Conservation (phyloP, 2,113 vertebrate species). For the Hirundichthys speculiger region DNA sequence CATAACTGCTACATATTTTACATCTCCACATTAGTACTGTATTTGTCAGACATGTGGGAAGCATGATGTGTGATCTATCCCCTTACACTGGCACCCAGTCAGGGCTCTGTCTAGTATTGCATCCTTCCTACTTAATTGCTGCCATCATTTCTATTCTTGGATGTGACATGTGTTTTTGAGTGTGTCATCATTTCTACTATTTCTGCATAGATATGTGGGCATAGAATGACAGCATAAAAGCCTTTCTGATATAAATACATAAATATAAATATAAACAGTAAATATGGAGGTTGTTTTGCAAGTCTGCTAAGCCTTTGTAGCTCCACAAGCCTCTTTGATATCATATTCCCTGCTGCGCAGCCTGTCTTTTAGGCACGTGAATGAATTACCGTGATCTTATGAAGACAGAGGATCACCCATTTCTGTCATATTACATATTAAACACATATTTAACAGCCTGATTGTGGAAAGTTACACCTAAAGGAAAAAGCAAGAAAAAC, state of each 20-base stretch:
- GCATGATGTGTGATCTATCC: background rate
- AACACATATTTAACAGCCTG: too few relatives aligned
- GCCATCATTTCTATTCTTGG: constrained; percentile 32
- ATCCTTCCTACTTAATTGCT: constrained; percentile 19
- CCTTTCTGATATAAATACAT: background rate
- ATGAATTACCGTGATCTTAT: too few relatives aligned
- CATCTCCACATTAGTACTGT: background rate
- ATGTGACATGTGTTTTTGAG: background rate
- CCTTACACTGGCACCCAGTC: constrained; percentile 2
- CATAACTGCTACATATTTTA: background rate
- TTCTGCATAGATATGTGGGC: background rate
- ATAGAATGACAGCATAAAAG: background rate
- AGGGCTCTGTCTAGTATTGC: constrained; percentile 21
- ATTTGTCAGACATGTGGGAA: constrained; percentile 18
- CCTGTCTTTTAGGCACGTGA: too few relatives aligned
- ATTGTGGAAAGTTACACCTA: too few relatives aligned
- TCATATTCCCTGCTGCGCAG: too few relatives aligned
- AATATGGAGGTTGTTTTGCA: too few relatives aligned
- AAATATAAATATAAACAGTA: too few relatives aligned
- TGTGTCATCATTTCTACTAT: background rate
- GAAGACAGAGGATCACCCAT: too few relatives aligned
- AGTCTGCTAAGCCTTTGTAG: too few relatives aligned
- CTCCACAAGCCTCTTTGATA: too few relatives aligned
- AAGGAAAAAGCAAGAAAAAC: too few relatives aligned
- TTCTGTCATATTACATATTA: too few relatives aligned